Conservation (phyloP, 2,888 invertebrate genomes). For the Podabrus alpinus region DNA sequence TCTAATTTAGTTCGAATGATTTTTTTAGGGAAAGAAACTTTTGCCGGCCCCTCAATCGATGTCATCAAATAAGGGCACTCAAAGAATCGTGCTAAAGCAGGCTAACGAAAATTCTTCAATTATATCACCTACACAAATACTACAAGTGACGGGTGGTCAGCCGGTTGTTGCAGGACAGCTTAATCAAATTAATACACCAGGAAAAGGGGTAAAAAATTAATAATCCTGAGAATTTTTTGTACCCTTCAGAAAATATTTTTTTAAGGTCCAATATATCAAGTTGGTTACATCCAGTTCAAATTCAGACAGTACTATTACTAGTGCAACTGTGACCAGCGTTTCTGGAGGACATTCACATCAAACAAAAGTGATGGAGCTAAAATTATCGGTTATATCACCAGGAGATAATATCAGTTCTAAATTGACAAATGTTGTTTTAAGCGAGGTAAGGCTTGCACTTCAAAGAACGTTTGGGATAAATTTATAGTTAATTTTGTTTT, state of each 20-base stretch:
- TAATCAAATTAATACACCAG: constrained; percentile 75
- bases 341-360: constrained; percentile 15
- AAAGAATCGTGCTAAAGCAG: constrained; percentile 62
- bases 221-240: not conserved
- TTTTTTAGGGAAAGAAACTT: constrained; percentile 64
- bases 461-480: not conserved
- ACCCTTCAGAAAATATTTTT: constrained; percentile 22
- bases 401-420: constrained; percentile 32
- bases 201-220: constrained; percentile 63
- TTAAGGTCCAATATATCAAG: constrained; percentile 72
- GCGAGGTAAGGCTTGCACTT: constrained; percentile 39
- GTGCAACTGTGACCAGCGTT: constrained; percentile 33
- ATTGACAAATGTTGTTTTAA: constrained; percentile 41
- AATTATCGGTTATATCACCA: constrained; percentile 31
- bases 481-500: not conserved
- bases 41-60: constrained; percentile 64
- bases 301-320: constrained; percentile 50
- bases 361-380: constrained; percentile 20
- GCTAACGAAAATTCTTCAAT: constrained; percentile 52
- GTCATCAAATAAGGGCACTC: constrained; percentile 50
- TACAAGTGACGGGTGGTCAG: constrained; percentile 50
- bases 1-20: too few relatives aligned
- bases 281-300: constrained; percentile 60
- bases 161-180: constrained; percentile 59
- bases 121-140: constrained; percentile 49